Conservation (phyloP, 2,113 vertebrate species). For the Chaetura pelagica region DNA sequence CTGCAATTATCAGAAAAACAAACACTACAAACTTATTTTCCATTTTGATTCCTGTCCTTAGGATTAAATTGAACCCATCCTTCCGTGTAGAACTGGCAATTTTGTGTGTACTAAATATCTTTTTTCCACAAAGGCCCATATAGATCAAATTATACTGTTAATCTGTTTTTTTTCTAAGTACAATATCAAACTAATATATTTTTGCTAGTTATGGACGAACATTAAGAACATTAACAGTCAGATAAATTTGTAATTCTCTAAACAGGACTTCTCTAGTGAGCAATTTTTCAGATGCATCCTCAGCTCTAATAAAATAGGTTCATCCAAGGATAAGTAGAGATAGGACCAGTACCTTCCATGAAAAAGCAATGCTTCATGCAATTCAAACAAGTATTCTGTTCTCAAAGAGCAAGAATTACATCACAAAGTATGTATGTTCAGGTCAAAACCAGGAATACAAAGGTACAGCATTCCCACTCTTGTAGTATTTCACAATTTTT, state of each 20-base stretch:
- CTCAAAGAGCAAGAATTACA: background rate
- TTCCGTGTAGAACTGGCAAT: background rate
- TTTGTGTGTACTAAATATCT: background rate
- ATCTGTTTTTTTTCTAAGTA: background rate
- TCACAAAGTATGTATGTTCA: background rate
- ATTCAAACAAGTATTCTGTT: background rate
- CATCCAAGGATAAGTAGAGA: background rate
- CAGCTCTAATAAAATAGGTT: background rate
- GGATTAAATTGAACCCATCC: background rate
- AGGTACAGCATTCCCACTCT: background rate
- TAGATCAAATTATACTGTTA: background rate
- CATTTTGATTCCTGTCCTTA: background rate
- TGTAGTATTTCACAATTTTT: background rate
- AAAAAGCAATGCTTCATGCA: background rate
- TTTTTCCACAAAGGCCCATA: background rate
- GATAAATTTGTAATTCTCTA: background rate
- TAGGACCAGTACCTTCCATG: background rate
- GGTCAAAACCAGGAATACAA: background rate
- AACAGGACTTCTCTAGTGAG: background rate
- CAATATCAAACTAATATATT: background rate
- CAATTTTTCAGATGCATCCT: background rate
- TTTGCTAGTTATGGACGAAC: background rate
- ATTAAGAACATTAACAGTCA: background rate
- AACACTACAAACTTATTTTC: background rate
- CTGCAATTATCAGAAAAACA: background rate